A percentile compares a stretch with the other conserved stretches of the same genome.
Conservation (phyloP, 23 tunicate genomes). For the Trididemnum nubilum region DNA sequence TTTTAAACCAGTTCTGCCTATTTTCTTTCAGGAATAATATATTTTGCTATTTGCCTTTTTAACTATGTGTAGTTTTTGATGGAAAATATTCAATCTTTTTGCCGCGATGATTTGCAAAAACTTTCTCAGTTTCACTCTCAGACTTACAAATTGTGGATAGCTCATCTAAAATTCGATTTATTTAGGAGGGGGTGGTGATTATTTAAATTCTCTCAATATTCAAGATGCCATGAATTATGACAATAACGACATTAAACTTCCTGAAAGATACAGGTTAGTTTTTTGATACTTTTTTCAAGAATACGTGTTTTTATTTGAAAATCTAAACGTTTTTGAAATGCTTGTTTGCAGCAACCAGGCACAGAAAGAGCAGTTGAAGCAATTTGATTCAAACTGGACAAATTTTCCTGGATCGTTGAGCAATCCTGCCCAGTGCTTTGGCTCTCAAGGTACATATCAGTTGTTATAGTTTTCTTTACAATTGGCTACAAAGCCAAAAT, state of each 20-base stretch:
- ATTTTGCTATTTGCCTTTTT: too few relatives aligned
- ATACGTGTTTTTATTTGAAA: too few relatives aligned
- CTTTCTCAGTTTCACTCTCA: too few relatives aligned
- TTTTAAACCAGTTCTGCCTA: too few relatives aligned
- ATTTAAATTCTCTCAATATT: slow-evolving; percentile 1
- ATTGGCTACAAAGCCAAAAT: too few relatives aligned
- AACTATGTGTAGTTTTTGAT: too few relatives aligned
- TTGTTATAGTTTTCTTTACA: too few relatives aligned
- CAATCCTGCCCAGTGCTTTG: slow-evolving; percentile 5
- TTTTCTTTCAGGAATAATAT: too few relatives aligned
- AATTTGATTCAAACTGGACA: slow-evolving; percentile 6
- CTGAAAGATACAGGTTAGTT: background rate
- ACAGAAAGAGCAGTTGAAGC: slow-evolving; percentile 22
- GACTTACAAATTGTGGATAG: too few relatives aligned
- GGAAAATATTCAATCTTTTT: too few relatives aligned
- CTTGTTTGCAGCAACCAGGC: slow-evolving; percentile 3
- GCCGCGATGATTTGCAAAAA: too few relatives aligned
- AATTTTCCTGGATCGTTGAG: background rate
- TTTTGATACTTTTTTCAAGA: background rate
- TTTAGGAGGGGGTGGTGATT: slow-evolving; percentile 18
- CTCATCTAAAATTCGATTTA: background rate
- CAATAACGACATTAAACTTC: background rate
- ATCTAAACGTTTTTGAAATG: too few relatives aligned
- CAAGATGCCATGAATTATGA: slow-evolving; percentile 13
- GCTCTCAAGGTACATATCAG: slow-evolving; percentile 19